Conservation (phyloP, 2,113 vertebrate genomes). For the Anas platyrhynchos region DNA sequence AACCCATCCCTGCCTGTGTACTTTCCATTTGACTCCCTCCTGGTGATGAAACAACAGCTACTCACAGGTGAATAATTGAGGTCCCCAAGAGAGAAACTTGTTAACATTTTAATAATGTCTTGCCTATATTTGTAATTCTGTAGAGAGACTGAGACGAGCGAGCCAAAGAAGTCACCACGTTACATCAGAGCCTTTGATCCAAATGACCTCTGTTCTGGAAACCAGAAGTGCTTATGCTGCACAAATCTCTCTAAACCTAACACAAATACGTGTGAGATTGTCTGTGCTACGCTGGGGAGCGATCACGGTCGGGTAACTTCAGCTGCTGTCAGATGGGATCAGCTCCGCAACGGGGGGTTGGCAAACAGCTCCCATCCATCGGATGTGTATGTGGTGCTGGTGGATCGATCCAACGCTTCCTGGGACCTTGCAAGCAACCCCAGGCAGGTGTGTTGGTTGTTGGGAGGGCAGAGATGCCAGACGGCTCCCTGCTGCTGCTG, state of each 20-base stretch:
- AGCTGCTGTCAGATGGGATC: not conserved
- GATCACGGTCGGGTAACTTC: not conserved
- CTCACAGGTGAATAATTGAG: constrained; percentile 52
- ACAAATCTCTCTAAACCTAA: not conserved
- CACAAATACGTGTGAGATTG: not conserved
- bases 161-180: not conserved
- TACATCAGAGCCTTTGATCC: constrained; percentile 48
- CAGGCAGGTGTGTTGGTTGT: not conserved
- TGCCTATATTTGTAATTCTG: not conserved
- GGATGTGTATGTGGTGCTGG: not conserved
- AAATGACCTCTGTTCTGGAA: not conserved
- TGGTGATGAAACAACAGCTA: constrained; percentile 60
- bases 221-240: not conserved
- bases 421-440: not conserved
- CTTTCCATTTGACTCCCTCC: constrained; percentile 52
- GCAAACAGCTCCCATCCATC: not conserved
- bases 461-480: not conserved
- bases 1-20: constrained; percentile 3
- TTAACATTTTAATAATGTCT: constrained; percentile 64
- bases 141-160: not conserved
- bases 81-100: constrained; percentile 51
- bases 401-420: not conserved
- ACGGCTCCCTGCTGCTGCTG: not conserved
- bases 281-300: not conserved
- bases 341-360: not conserved